A percentile compares a stretch with the other conserved stretches of the same genome.
Evolutionary conservation across 2,113 vertebrate species (phyloP).

Genomic region (Poicephalus gulielmi): DNA sequence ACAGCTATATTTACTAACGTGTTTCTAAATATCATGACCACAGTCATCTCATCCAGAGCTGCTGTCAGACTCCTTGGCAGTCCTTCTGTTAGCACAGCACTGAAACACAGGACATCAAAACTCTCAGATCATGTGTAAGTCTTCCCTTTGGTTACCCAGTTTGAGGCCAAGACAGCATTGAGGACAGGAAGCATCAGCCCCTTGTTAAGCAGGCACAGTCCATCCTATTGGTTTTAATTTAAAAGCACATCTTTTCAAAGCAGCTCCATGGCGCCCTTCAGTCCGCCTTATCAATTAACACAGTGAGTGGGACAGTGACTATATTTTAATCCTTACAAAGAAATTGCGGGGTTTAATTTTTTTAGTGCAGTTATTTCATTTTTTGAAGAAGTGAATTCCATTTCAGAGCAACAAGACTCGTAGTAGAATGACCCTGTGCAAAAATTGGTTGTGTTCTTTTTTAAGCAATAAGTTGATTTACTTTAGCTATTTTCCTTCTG

Average conservation of each 20-base stretch:
- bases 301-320: neutral
- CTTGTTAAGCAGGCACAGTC: neutral
- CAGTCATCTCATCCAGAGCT: neutral
- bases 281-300: neutral
- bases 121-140: fast-evolving
- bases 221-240: neutral
- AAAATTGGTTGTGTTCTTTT: neutral
- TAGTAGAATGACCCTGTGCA: neutral
- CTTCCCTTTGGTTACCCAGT: neutral
- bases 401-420: neutral
- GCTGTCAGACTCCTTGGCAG: neutral
- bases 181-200: neutral
- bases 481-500: neutral
- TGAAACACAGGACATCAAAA: neutral
- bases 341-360: neutral
- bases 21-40: neutral
- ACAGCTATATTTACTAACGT: fast-evolving
- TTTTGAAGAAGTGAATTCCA: neutral
- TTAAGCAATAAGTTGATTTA: neutral
- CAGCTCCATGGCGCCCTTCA: neutral
- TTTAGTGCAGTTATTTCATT: neutral
- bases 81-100: neutral
- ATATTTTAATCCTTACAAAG: neutral
- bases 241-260: neutral
- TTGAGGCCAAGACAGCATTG: neutral